These are phyloP conservation scores for Cosmorhoe ocellata DNA, from an alignment of 2,888 invertebrate species.

Conservation along the genomic window DNA sequence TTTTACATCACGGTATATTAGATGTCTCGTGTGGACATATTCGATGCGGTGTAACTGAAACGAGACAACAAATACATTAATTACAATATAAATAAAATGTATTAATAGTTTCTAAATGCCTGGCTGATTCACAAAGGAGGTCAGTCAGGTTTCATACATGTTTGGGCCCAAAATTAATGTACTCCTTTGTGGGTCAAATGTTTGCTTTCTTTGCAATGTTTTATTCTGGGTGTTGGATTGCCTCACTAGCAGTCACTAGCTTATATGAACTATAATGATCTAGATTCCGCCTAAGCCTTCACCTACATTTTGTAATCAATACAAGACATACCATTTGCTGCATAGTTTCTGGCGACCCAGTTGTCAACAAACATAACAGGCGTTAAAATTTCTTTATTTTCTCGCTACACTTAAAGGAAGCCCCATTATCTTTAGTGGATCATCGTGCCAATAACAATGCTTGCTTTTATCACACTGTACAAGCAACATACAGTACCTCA, in stretches of 20 bases:
- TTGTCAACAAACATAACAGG: constrained; percentile 25
- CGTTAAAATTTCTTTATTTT: constrained; percentile 15
- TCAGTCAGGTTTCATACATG: no score
- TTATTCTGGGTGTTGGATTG: no score
- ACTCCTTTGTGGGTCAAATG: no score
- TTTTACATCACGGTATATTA: constrained; percentile 99
- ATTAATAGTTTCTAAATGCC: no score
- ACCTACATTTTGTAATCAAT: constrained; percentile 20
- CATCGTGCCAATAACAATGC: constrained; percentile 11
- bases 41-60: constrained; percentile 98
- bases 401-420: constrained; percentile 9
- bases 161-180: no score
- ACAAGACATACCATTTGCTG: constrained; percentile 10
- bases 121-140: no score
- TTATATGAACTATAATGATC: neutral
- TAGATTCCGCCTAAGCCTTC: constrained; percentile 1
- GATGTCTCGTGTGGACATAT: constrained; percentile 99
- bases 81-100: neutral
- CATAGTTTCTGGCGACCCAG: constrained; percentile 23
- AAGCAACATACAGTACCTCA: no score
- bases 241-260: no score
- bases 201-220: no score
- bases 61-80: constrained; percentile 10
- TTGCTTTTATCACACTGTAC: neutral
- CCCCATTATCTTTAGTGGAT: constrained; percentile 14